Conservation (phyloP, 2,888 invertebrate species). For the Eumerus sabulonum region DNA sequence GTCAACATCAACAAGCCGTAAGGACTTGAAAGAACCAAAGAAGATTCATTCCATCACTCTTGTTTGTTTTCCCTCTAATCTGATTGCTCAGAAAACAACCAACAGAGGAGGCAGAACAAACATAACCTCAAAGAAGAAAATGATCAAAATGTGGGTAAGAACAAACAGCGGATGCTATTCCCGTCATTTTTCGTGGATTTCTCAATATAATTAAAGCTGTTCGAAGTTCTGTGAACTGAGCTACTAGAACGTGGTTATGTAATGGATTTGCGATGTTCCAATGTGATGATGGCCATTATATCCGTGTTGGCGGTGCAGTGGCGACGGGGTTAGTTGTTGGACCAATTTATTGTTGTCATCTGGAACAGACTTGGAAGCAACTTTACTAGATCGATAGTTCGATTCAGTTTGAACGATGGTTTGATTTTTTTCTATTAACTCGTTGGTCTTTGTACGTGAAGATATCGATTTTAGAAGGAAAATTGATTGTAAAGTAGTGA, state of each 20-base stretch:
- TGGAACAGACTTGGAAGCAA: not conserved
- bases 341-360: slow-evolving; percentile 2
- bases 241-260: not conserved
- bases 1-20: not conserved
- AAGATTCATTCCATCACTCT: slow-evolving; percentile 1
- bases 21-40: not conserved
- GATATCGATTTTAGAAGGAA: no score
- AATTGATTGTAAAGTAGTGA: no score
- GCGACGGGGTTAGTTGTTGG: not conserved
- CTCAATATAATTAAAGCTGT: slow-evolving; percentile 50
- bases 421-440: no score
- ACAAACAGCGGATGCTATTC: slow-evolving; percentile 49
- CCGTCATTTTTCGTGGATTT: slow-evolving; percentile 48
- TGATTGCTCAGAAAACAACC: not conserved
- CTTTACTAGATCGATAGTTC: no score
- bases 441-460: no score
- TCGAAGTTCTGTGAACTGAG: slow-evolving; percentile 12
- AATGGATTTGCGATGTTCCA: not conserved
- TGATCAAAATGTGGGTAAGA: slow-evolving; percentile 28
- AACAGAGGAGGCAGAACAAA: slow-evolving; percentile 11
- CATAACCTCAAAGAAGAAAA: slow-evolving; percentile 27
- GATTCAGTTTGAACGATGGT: no score
- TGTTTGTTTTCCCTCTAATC: slow-evolving; percentile 18
- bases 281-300: not conserved
- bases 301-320: not conserved